Evolutionary conservation across 2,797 vertebrate genomes (phyloP).

Genomic region (Eulemur albifrons): DNA sequence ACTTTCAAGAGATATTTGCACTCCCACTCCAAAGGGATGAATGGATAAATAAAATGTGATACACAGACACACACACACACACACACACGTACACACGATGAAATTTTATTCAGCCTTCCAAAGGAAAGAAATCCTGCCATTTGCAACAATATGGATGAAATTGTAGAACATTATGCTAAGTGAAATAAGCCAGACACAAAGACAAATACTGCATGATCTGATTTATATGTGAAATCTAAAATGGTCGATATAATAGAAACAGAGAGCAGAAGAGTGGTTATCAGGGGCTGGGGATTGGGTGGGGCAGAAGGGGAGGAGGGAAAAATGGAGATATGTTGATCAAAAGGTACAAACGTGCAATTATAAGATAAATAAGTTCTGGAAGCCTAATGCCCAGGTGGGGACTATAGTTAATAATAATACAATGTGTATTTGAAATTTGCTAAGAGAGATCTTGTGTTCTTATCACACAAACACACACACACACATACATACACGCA

Average conservation of each 20-base stretch:
- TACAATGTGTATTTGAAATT: not conserved
- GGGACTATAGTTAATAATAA: not conserved
- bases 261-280: not conserved
- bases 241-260: not conserved
- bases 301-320: no score
- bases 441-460: not conserved
- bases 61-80: not conserved
- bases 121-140: not conserved
- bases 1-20: no score
- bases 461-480: not conserved
- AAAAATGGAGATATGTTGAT: no score
- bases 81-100: not conserved
- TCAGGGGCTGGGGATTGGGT: not conserved
- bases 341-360: not conserved
- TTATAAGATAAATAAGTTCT: not conserved
- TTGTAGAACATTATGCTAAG: not conserved
- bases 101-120: not conserved
- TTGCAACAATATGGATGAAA: not conserved
- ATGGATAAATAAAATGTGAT: not conserved
- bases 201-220: not conserved
- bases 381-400: not conserved
- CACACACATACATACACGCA: not conserved
- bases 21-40: no score
- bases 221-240: not conserved
- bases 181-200: not conserved